Evolutionary conservation across 1,140 invertebrate species (phyloP).

Genomic region (Drepana arcuata): DNA sequence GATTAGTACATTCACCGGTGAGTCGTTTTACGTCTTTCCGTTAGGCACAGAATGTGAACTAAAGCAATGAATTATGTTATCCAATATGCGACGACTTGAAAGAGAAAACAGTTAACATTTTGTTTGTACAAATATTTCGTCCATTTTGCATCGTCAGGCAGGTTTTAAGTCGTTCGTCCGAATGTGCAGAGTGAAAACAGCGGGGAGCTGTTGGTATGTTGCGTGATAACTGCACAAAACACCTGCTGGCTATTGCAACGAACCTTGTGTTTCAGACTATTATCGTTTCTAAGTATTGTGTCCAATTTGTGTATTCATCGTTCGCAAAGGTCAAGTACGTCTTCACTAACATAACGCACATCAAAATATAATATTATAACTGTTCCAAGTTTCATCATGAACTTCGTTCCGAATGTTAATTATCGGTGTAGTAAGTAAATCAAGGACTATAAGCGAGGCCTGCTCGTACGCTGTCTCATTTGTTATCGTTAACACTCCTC

Average conservation of each 20-base stretch:
- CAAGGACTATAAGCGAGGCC: conserved; percentile 21
- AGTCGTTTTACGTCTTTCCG: no score
- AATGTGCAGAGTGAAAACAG: conserved; percentile 48
- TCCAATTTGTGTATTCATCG: conserved; percentile 32
- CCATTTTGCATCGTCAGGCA: conserved; percentile 34
- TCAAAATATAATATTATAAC: no score
- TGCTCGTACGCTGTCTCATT: conserved; percentile 19
- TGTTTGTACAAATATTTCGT: conserved; percentile 52
- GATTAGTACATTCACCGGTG: no score
- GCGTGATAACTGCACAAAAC: conserved; percentile 37
- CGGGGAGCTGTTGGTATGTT: conserved; percentile 25
- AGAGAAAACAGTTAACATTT: conserved; percentile 47
- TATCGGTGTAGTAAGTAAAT: no score
- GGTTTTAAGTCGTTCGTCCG: conserved; percentile 37
- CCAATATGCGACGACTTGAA: conserved; percentile 20
- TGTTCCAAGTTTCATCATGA: no score
- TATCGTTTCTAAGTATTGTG: conserved; percentile 19
- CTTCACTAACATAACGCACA: conserved; percentile 9
- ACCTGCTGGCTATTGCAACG: conserved; percentile 33
- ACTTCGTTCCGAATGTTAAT: conserved; percentile 1
- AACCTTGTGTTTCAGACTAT: conserved; percentile 31
- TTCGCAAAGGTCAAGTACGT: conserved; percentile 41
- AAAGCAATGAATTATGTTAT: no score
- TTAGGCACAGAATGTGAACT: no score
- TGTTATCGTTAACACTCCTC: conserved; percentile 48